Percentiles rank a stretch among this genome's conserved stretches.
Evolutionary conservation across 2,888 invertebrate genomes (phyloP).

Genomic region (Dynastes hyllus): DNA sequence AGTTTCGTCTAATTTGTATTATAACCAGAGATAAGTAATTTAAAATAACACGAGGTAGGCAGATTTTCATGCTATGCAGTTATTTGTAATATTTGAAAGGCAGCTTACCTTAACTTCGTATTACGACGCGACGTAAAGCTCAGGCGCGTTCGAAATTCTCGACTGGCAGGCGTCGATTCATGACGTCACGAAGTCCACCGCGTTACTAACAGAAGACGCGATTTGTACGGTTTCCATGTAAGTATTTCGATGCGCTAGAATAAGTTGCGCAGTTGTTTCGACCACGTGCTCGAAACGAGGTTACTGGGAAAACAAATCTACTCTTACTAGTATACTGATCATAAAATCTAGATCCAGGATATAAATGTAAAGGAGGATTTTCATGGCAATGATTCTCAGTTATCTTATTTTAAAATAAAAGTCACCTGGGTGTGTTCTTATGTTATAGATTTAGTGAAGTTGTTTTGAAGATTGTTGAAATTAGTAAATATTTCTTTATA

Average conservation of each 20-base stretch:
- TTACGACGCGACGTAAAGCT: slow-evolving; percentile 15
- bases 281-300: slow-evolving; percentile 38
- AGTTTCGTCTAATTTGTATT: not conserved
- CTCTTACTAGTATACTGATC: not conserved
- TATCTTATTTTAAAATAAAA: slow-evolving; percentile 6
- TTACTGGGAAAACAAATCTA: slow-evolving; percentile 40
- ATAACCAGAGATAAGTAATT: not conserved
- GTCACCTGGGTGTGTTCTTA: not conserved
- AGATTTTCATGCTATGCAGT: not conserved
- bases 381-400: not conserved
- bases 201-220: slow-evolving; percentile 49
- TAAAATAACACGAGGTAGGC: not conserved
- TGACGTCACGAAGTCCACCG: slow-evolving; percentile 53
- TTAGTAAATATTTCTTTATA: no score
- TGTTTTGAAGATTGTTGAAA: no score
- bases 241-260: slow-evolving; percentile 22
- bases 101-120: slow-evolving; percentile 33
- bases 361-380: not conserved
- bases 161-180: slow-evolving; percentile 31
- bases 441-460: no score
- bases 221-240: slow-evolving; percentile 33
- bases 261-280: slow-evolving; percentile 45
- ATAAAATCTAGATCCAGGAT: not conserved
- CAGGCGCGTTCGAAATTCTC: slow-evolving; percentile 34
- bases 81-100: not conserved